Evolutionary conservation across 2,797 vertebrate genomes (phyloP).

Genomic region (Syndactyla subalaris): DNA sequence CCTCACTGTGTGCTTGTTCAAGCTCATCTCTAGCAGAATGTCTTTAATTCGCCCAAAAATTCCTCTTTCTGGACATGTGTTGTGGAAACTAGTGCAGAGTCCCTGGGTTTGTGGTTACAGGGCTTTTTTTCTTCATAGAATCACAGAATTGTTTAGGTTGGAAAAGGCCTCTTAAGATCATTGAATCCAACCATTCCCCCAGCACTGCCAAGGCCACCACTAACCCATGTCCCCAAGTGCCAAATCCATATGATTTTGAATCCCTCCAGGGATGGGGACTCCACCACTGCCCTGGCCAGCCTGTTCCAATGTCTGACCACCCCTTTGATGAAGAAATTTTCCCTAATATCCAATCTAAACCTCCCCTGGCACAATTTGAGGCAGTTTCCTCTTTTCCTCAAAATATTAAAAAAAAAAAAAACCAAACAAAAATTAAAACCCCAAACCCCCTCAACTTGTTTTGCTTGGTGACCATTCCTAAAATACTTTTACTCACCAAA

Average conservation of each 20-base stretch:
- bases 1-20: accelerated
- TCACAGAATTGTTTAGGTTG: background rate
- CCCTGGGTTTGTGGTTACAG: background rate
- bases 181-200: background rate
- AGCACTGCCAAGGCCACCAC: background rate
- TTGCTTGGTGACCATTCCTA: background rate
- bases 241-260: background rate
- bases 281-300: background rate
- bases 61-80: background rate
- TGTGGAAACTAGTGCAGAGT: background rate
- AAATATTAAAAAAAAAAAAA: background rate
- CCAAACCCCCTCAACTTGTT: background rate
- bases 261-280: background rate
- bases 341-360: background rate
- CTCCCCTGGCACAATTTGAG: background rate
- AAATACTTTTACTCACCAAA: background rate
- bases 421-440: background rate
- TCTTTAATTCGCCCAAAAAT: background rate
- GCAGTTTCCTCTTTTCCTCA: background rate
- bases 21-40: background rate
- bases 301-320: background rate
- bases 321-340: background rate
- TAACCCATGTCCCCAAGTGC: background rate
- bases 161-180: background rate
- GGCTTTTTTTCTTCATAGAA: background rate